Evolutionary conservation across 2,113 vertebrate species (phyloP).

Genomic region (Nestor notabilis): DNA sequence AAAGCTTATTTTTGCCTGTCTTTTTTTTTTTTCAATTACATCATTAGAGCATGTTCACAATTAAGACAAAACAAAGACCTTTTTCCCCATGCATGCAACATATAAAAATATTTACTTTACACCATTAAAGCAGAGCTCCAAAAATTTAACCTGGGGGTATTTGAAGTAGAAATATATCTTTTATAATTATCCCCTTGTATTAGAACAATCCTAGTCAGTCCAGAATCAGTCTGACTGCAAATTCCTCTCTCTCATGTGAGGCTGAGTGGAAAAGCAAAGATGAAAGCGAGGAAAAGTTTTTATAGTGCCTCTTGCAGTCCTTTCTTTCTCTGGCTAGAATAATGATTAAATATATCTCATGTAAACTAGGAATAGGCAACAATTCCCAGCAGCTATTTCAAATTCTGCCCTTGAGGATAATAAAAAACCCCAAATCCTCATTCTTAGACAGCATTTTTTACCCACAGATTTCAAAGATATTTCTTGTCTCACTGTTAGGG

Average conservation of each 20-base stretch:
- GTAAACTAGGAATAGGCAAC: slow-evolving; percentile 9
- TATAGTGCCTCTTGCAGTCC: background rate
- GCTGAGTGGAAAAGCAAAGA: slow-evolving; percentile 4
- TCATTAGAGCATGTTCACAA: background rate
- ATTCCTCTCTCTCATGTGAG: background rate
- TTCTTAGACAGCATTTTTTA: slow-evolving; percentile 25
- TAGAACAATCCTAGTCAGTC: background rate
- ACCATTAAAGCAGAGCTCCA: background rate
- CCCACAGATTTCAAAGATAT: background rate
- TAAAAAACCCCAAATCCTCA: background rate
- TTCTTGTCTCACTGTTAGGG: background rate
- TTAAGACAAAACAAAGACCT: background rate
- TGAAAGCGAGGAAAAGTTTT: slow-evolving; percentile 37
- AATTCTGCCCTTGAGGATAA: slow-evolving; percentile 25
- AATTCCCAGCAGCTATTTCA: slow-evolving; percentile 14
- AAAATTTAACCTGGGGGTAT: background rate
- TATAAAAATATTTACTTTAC: slow-evolving; percentile 22
- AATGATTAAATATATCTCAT: slow-evolving; percentile 22
- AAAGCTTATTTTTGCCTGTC: background rate
- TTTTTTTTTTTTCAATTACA: background rate
- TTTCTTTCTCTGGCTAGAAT: slow-evolving; percentile 33
- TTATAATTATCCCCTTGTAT: slow-evolving; percentile 34
- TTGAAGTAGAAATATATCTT: slow-evolving; percentile 1
- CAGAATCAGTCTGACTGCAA: background rate
- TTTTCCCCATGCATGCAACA: background rate